A percentile compares a stretch with the other conserved stretches of the same genome.
Conservation (phyloP, 1,140 invertebrate species). For the Phortica variegata region DNA sequence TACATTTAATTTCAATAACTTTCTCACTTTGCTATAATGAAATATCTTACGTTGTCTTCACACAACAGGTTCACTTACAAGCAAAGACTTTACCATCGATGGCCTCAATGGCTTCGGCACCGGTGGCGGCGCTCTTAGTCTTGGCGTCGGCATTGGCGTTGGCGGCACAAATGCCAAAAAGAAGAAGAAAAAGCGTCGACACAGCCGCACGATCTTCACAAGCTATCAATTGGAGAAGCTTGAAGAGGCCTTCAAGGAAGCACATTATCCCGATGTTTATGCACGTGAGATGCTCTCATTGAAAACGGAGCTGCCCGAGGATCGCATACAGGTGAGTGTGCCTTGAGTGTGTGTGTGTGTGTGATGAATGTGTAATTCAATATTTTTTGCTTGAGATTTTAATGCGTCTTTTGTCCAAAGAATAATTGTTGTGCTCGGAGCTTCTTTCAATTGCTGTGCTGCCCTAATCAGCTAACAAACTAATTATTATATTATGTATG, state of each 20-base stretch:
- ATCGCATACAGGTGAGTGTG: slow-evolving; percentile 94
- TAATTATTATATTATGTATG: too few species aligned
- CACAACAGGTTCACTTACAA: slow-evolving; percentile 32
- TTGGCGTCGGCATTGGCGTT: slow-evolving; percentile 59
- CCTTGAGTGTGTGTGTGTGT: neutral
- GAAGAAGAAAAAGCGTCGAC: slow-evolving; percentile 89
- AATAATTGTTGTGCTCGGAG: neutral
- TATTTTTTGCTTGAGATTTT: slow-evolving; percentile 6
- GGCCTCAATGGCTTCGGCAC: slow-evolving; percentile 67
- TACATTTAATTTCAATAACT: too few species aligned
- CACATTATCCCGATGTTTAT: slow-evolving; percentile 98
- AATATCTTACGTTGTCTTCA: neutral
- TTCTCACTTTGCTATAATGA: too few species aligned
- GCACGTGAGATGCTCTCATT: slow-evolving; percentile 95
- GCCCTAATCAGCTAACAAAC: slow-evolving; percentile 43
- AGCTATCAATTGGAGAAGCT: slow-evolving; percentile 97
- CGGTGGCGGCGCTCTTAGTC: slow-evolving; percentile 22
- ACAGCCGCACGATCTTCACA: slow-evolving; percentile 92
- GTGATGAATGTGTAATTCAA: slow-evolving; percentile 16
- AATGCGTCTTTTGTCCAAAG: slow-evolving; percentile 9
- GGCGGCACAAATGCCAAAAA: slow-evolving; percentile 67
- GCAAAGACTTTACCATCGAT: slow-evolving; percentile 57
- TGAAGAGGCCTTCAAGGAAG: slow-evolving; percentile 98
- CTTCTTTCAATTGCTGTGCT: neutral
- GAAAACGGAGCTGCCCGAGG: slow-evolving; percentile 97